Base-by-base conservation (phyloP, 2,113 vertebrate species). In the Atractosteus spatula region DNA sequence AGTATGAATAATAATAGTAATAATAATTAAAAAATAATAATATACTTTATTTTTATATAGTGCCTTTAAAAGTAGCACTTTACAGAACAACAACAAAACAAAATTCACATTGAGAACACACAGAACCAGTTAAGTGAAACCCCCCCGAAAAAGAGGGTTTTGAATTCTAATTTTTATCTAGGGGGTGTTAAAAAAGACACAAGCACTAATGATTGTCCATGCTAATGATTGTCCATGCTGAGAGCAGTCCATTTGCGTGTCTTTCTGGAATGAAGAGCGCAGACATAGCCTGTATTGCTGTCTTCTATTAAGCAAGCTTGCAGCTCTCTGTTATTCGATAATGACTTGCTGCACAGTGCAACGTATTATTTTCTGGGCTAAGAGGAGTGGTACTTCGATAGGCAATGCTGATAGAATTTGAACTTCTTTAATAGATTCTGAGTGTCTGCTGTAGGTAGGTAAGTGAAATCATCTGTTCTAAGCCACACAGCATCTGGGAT, bases 351-450 rank as follows among this genome's bases (percentile, higher is more conserved):
- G 62, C 73, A 79, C 61, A 80, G 88, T 80, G 82, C 41, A 4
- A 79, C 80, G 79, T 73, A 75, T 87, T 80, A 86, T 86, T 80
- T 78, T 79, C 75, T 56, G 77, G 73, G 73, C 77, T 65, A 63
- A 14, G 41, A 73, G 42, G 72, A 69, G 71, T 63, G 63, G 55
- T n/a, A 67, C 76, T 87, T 88, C 77, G 74, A 86, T 85, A 73
- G 76, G 54, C 55, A 77, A 71, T 41, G 56, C 79, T 75, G 78
- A 78, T 82, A 74, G 72, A 79, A 83, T 76, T 69, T 71, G 77
- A 76, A 78, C 77, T 61, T 78, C 70, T 69, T 77, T 79, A 83
- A 83, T 77, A 84, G 78, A 85, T 75, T 75, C 74, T 70, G 73
- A 74, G 79, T 84, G 85, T 83, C 79, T 81, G 69, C 82, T 78